Evolutionary conservation across 1,140 invertebrate species (phyloP), one percentile per base, ranked within the genome.

Genomic region (Drosophila micromelanica): DNA sequence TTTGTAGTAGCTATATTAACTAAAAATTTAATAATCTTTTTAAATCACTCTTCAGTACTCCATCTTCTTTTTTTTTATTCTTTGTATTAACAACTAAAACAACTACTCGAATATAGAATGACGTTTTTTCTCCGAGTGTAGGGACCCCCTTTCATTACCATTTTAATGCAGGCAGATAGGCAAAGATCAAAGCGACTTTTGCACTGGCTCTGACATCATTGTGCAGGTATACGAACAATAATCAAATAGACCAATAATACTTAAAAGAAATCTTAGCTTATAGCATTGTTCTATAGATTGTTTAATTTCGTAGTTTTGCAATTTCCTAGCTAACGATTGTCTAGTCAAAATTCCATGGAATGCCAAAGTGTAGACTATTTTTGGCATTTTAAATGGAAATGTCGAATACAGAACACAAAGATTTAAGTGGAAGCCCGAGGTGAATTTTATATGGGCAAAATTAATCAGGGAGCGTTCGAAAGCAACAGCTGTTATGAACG

Each of bases 371-470:
- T 3, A 11, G 32, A 55, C 77, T 77, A 73, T 80, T 78, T 78
- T 82, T 56, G 72, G 75, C 40, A 43, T 42, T 35, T 84, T 84
- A 76, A 73, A 52, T 76, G 59, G 80, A 84, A 78, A 59, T 38
- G 3, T 37, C 8, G n/a, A 35, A 35, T 9, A 52, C 11, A 17
- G n/a, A 35, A 35, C 13, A 52, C 11, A 17, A 9, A 17, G 32
- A 37, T 43, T 57, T 79, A 79, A 49, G 43, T 37, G 15, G 54
- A 43, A 45, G 51, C 11, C 35, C 17, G 15, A 42, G 68, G 46
- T 45, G 56, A 49, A 37, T 13, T 60, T 35, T 42, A 11, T 43
- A 37, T 35, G 45, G 11, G 4, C 32, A 13, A 35, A 8, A 40
- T 49, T 20, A 59, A 67, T 60, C 64, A 42, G 11, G 43, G 12